phyloP scores from a whole-genome alignment of 2,888 invertebrate species.

The Antitype chi region DNA sequence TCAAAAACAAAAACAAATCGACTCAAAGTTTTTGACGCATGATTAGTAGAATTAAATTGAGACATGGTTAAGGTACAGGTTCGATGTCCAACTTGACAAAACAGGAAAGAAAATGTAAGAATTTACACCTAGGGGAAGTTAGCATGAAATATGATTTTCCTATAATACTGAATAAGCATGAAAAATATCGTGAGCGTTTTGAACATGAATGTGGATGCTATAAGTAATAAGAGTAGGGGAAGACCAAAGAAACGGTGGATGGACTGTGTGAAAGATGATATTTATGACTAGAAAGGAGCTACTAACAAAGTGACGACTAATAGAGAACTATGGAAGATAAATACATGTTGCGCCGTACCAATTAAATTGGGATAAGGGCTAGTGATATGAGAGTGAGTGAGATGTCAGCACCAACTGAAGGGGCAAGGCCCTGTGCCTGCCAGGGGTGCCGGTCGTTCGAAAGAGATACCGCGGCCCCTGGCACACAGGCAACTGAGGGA shows the following conservation, averaged over 20 bases:
- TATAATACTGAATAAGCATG: not conserved
- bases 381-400: too few relatives aligned
- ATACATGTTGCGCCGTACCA: not conserved
- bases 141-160: not conserved
- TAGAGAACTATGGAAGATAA: not conserved
- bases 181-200: not conserved
- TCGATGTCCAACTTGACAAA: constrained; percentile 1
- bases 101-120: constrained; percentile 31
- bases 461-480: too few relatives aligned
- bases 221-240: not conserved
- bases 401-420: too few relatives aligned
- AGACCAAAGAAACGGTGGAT: not conserved
- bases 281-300: not conserved
- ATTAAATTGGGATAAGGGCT: not conserved
- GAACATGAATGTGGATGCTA: not conserved
- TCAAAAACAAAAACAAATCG: constrained; percentile 48
- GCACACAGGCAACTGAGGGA: too few relatives aligned
- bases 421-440: too few relatives aligned
- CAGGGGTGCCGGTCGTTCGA: too few relatives aligned
- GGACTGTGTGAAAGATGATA: not conserved
- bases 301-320: not conserved
- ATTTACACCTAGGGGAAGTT: constrained; percentile 5
- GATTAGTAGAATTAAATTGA: constrained; percentile 36
- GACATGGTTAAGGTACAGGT: constrained; percentile 19
- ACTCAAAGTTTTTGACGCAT: constrained; percentile 43